Conservation (phyloP, 2,113 vertebrate species). For the Atractosteus spatula region DNA sequence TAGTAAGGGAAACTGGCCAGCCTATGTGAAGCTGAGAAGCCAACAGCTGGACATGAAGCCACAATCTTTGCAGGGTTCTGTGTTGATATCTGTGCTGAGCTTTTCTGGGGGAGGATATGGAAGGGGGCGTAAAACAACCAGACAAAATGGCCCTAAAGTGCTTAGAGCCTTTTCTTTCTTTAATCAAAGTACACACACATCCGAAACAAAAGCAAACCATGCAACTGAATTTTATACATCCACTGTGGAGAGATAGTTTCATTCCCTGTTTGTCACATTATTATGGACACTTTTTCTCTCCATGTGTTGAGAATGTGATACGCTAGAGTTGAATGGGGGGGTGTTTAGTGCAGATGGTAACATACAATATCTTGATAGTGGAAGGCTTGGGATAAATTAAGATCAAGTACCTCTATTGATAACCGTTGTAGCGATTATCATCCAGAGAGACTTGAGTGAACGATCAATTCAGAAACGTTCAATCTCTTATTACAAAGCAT, state of each 20-base stretch:
- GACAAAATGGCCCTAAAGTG: constrained; percentile 72
- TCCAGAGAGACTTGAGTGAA: no score
- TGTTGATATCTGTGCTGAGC: constrained; percentile 54
- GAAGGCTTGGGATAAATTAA: no score
- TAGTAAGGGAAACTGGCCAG: constrained; percentile 40
- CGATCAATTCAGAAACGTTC: no score
- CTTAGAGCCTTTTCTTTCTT: constrained; percentile 74
- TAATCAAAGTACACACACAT: constrained; percentile 74
- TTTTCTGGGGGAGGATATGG: constrained; percentile 68
- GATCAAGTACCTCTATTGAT: no score
- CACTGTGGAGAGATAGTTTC: constrained; percentile 51
- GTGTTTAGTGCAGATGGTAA: no score
- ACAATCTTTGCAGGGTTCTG: constrained; percentile 35
- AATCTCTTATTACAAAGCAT: no score
- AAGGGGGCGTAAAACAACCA: constrained; percentile 70
- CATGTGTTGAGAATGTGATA: constrained; percentile 42
- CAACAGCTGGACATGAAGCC: constrained; percentile 17
- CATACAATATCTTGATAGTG: no score
- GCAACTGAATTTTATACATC: constrained; percentile 59
- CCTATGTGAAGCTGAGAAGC: constrained; percentile 13
- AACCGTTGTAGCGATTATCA: no score
- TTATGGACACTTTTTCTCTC: constrained; percentile 26
- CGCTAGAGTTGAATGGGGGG: constrained; percentile 39
- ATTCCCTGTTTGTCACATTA: constrained; percentile 33
- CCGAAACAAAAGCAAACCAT: constrained; percentile 64